Base-by-base conservation (phyloP, 2,113 vertebrate species). In the Perca fluviatilis region DNA sequence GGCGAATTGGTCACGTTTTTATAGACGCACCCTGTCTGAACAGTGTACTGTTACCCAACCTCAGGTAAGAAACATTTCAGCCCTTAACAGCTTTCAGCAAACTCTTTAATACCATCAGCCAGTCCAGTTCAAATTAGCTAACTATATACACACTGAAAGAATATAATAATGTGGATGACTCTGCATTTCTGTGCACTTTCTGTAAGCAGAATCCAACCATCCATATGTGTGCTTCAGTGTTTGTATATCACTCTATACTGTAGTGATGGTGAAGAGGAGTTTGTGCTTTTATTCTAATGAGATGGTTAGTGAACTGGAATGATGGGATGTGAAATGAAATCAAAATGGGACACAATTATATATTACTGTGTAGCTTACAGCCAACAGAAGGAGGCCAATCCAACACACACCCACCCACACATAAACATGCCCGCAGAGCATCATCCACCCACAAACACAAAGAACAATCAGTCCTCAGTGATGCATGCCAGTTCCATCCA, bases 371-470 rank as follows among this genome's bases (percentile, higher is more conserved):
- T 63, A 27, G 27, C 27, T 2, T 27, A 61, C 71, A 77, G 74
- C 57, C 71, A 70, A 83, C 75, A 69, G 83, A 86, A 87, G 82
- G 81, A 83, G 68, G 62, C 46, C 53, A 74, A 79, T 62, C 72
- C 68, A 64, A n/a, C 73, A 80, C 80, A 49, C 62, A 30, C 68
- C 7, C 77, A 64, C 70, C 14, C 66, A 16, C 36, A 0, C 36
- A 57, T 43, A 63, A 43, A 81, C 62, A 79, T 82, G 78, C 61
- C 19, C 49, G 4, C 40, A 54, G 69, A 73, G 71, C 85, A 82
- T 87, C 86, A 66, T 85, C 91, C 88, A 73, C 89, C 90, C 90
- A 87, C 91, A 74, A 85, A 86, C 79, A 79, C 82, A 58, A 27
- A 74, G 83, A 90, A 88, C 91, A 89, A 87, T 74, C 89, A 81